Percentiles rank a stretch among this genome's conserved stretches.
Evolutionary conservation across 2,113 vertebrate genomes (phyloP).

Genomic region (Apteryx owenii): DNA sequence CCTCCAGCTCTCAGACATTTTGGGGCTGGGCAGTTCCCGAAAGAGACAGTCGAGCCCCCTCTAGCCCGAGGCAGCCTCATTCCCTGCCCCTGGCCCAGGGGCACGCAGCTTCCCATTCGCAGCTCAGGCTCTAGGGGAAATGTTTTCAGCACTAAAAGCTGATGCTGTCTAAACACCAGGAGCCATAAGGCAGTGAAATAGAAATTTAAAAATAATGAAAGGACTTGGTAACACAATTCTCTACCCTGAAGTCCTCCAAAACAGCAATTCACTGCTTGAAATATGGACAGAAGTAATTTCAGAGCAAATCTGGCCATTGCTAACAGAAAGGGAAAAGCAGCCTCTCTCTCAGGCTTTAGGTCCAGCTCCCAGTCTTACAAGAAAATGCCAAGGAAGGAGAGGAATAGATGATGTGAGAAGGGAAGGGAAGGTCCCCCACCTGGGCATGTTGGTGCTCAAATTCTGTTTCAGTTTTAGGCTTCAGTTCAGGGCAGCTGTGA

Average conservation of each 20-base stretch:
- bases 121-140: not conserved
- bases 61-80: not conserved
- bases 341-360: not conserved
- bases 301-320: not conserved
- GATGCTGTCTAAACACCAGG: slow-evolving; percentile 8
- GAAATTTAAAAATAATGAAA: slow-evolving; percentile 45
- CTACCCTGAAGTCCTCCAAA: not conserved
- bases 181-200: slow-evolving; percentile 12
- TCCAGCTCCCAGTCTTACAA: not conserved
- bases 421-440: not conserved
- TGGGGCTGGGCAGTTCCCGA: not conserved
- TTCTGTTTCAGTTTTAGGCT: not conserved
- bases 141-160: not conserved
- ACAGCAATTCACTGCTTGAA: slow-evolving; percentile 2
- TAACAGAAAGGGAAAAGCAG: not conserved
- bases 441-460: not conserved
- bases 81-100: not conserved
- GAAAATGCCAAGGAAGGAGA: not conserved
- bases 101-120: not conserved
- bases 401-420: not conserved
- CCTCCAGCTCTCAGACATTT: not conserved
- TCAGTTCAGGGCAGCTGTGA: not conserved
- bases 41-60: not conserved
- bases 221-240: slow-evolving; percentile 21
- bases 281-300: slow-evolving; percentile 12